Evolutionary conservation across 2,797 vertebrate genomes (phyloP).

Genomic region (Coccyzus lansbergi): DNA sequence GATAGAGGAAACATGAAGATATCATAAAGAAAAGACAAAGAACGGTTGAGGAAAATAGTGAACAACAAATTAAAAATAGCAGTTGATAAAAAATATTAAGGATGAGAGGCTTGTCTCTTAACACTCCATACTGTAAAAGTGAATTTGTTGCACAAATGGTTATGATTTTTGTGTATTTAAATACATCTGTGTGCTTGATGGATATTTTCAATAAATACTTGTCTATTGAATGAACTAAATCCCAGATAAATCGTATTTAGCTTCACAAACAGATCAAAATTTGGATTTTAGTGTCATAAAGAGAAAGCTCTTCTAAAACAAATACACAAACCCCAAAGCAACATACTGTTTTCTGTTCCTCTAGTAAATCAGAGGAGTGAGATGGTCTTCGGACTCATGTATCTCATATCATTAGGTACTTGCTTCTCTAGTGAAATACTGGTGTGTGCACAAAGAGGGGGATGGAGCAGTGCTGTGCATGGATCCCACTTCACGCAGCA

Average conservation of each 20-base stretch:
- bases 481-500: neutral
- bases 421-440: no score
- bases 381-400: neutral
- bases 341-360: neutral
- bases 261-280: neutral
- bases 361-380: neutral
- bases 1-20: neutral
- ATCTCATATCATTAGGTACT: neutral
- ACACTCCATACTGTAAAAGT: neutral
- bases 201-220: neutral
- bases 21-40: slow-evolving; percentile 16
- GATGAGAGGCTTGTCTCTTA: slow-evolving; percentile 38
- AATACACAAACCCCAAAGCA: neutral
- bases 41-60: no score
- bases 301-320: neutral
- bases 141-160: neutral
- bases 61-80: slow-evolving; percentile 31
- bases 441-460: neutral
- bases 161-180: neutral
- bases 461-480: no score
- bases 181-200: neutral
- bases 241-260: neutral
- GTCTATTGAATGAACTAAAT: neutral
- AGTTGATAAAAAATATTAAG: neutral
- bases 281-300: neutral